phyloP scores from a whole-genome alignment of 2,888 invertebrate genomes.

The Chloromyia formosa region DNA sequence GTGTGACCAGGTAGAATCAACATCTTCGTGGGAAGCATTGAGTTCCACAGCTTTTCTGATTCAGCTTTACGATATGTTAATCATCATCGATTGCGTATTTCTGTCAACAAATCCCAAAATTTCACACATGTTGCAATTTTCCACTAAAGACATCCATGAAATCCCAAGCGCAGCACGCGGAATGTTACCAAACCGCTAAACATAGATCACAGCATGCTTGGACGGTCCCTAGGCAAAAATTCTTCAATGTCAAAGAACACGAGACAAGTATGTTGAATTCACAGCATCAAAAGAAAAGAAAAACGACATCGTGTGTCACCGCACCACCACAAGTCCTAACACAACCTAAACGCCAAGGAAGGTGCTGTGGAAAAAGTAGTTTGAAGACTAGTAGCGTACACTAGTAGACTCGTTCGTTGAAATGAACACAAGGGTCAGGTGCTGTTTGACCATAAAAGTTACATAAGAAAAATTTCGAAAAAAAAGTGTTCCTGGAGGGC shows the following conservation, averaged over 20 bases:
- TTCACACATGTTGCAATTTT: slow-evolving; percentile 28
- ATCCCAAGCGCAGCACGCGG: neutral
- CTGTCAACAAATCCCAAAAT: neutral
- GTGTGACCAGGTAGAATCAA: too few species aligned
- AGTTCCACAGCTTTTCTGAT: too few species aligned
- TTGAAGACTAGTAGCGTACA: slow-evolving; percentile 13
- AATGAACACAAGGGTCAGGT: slow-evolving; percentile 23
- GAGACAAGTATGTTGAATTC: slow-evolving; percentile 14
- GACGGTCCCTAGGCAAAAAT: neutral
- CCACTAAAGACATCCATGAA: neutral
- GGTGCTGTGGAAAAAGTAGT: too few species aligned
- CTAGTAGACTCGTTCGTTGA: too few species aligned
- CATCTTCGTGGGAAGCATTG: too few species aligned
- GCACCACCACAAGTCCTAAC: neutral
- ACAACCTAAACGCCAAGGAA: neutral
- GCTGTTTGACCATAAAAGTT: slow-evolving; percentile 4
- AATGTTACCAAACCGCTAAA: neutral
- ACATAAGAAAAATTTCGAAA: slow-evolving; percentile 26
- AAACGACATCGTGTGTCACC: slow-evolving; percentile 15
- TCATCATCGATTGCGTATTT: too few species aligned
- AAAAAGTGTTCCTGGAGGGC: neutral
- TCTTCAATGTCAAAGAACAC: slow-evolving; percentile 13
- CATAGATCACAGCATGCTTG: neutral
- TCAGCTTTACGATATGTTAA: too few species aligned
- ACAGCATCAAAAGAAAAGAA: neutral